phyloP scores from a whole-genome alignment of 1,140 invertebrate genomes.

The Vanessa tameamea region DNA sequence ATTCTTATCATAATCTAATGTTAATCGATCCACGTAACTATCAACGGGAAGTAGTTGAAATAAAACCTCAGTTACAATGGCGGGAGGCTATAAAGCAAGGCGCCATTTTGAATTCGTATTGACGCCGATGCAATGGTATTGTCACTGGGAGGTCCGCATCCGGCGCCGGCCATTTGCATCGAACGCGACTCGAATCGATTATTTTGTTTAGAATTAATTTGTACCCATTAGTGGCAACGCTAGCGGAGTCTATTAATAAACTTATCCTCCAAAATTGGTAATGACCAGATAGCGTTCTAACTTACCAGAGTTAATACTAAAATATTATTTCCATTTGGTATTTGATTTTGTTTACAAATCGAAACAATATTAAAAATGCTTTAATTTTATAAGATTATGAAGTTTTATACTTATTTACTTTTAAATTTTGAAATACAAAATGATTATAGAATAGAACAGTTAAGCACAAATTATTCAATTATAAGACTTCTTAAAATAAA shows the following conservation, averaged over 20 bases:
- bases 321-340: no score
- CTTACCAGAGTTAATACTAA: background rate
- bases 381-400: no score
- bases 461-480: no score
- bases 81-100: constrained; percentile 65
- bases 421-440: no score
- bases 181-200: constrained; percentile 71
- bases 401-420: no score
- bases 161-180: constrained; percentile 78
- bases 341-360: no score
- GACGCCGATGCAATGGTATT: constrained; percentile 63
- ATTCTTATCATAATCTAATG: constrained; percentile 36
- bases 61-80: constrained; percentile 55
- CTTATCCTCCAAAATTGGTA: constrained; percentile 10
- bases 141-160: constrained; percentile 75
- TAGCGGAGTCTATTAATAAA: background rate
- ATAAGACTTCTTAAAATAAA: no score
- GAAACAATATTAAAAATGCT: no score
- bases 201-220: constrained; percentile 56
- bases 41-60: constrained; percentile 65
- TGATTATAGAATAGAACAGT: no score
- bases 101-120: constrained; percentile 76
- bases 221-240: constrained; percentile 38
- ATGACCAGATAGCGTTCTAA: constrained; percentile 7
- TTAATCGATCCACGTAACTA: constrained; percentile 60